phyloP scores from a whole-genome alignment of 2,113 vertebrate species.

The Eubucco bourcierii region DNA sequence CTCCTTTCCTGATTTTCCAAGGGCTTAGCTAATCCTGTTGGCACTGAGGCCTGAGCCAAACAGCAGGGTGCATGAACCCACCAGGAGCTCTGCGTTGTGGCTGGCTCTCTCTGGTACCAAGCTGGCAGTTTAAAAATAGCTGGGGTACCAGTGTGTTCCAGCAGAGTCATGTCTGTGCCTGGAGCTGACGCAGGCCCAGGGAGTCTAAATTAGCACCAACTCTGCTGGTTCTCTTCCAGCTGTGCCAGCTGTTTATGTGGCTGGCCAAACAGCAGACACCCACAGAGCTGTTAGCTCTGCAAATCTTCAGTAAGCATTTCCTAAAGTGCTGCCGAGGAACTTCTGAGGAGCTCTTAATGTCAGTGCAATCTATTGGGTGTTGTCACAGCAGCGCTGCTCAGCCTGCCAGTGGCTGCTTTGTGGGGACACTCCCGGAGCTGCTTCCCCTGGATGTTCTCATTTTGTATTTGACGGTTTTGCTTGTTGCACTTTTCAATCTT shows the following conservation, averaged over 20 bases:
- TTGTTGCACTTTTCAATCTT: no score
- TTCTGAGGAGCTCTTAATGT: constrained; percentile 43
- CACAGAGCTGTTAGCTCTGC: constrained; percentile 45
- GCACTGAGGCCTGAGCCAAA: neutral
- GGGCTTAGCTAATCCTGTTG: constrained; percentile 22
- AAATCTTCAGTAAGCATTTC: constrained; percentile 44
- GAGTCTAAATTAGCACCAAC: constrained; percentile 6
- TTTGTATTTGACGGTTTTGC: no score
- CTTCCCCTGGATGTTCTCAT: neutral
- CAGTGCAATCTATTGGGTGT: neutral
- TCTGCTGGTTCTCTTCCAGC: constrained; percentile 35
- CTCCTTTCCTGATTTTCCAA: constrained; percentile 3
- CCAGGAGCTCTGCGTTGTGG: neutral
- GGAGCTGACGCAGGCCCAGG: neutral
- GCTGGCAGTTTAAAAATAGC: constrained; percentile 6
- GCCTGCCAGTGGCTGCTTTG: neutral
- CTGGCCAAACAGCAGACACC: constrained; percentile 29
- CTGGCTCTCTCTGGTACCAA: neutral
- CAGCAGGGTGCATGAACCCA: neutral
- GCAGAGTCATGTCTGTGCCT: neutral
- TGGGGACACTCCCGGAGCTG: neutral
- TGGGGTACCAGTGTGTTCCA: neutral
- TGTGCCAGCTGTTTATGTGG: constrained; percentile 43
- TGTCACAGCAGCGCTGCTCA: constrained; percentile 55
- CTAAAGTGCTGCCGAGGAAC: constrained; percentile 50